Base-by-base conservation (phyloP, 1,140 invertebrate species). In the Neuroterus valhalla region DNA sequence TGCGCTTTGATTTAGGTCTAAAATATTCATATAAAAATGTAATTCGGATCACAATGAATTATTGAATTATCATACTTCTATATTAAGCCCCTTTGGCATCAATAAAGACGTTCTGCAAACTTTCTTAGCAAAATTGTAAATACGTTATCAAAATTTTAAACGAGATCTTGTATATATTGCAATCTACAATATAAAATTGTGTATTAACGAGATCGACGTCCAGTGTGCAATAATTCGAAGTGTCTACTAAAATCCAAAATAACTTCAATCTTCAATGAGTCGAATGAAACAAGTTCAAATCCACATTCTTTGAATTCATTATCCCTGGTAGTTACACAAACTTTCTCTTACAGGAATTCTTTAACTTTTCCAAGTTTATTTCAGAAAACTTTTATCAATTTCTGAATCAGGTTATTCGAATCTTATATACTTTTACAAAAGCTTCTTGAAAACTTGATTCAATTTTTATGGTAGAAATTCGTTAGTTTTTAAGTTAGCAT, bases 1-100 rank as follows among this genome's bases (percentile, higher is more conserved):
- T 62, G 26, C 55, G 55, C 55, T 62, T 62, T 62, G 55, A 62
- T 62, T 12, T 62, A 62, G 55, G 15, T n/a, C 52, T 62, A 31
- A 62, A 38, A 62, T 62, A 62, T 62, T 26, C 12, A 62, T 62
- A 26, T 62, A 62, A 62, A 62, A 31, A 62, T 38, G 55, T 62
- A 31, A 31, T 62, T 62, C 15, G 26, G 15, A 62, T 62, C 55
- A 62, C 55, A 62, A 31, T 62, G 23, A 62, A 50, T 38, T 38
- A 38, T 10, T 38, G 31, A 38, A 38, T 38, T 8, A 62, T 62
- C 31, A 23, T 62, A 62, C 12, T 12, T 62, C 26, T 62, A 62
- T 23, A 31, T 62, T 15, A 31, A 31, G 55, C 26, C 23, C 55
- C 26, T 38, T 38, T 31, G 55, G 55, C 55, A 31, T 31, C 23